phyloP scores from a whole-genome alignment of 2,797 vertebrate genomes.

The Onychomys arenicola region DNA sequence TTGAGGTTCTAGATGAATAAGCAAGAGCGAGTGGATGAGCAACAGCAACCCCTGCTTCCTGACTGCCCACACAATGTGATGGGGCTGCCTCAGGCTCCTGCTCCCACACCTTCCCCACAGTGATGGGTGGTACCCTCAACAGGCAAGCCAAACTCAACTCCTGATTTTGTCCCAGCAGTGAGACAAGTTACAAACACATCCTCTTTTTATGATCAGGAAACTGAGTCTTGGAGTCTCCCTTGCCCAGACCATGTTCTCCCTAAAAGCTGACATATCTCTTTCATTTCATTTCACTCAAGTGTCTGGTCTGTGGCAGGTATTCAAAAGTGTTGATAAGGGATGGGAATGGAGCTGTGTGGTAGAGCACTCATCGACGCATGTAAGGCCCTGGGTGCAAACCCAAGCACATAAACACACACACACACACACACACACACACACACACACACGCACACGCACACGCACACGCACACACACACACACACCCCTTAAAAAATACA shows the following conservation, averaged over 20 bases:
- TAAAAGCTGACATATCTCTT: neutral
- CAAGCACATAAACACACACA: neutral
- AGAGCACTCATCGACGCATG: neutral
- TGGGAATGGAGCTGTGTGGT: neutral
- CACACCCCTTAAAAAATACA: too few relatives aligned
- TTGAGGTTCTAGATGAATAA: too few relatives aligned
- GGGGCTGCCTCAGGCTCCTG: neutral
- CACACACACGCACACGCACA: too few relatives aligned
- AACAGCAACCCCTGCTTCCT: neutral
- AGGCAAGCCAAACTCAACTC: neutral
- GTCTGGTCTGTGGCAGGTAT: neutral
- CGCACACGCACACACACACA: too few relatives aligned
- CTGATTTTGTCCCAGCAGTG: neutral
- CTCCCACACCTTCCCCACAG: too few relatives aligned
- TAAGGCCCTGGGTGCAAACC: neutral
- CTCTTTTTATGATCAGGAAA: neutral
- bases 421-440: too few relatives aligned
- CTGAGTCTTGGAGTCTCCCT: neutral
- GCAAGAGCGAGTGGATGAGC: neutral
- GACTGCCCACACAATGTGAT: neutral
- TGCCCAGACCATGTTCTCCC: too few relatives aligned
- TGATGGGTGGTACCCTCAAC: neutral
- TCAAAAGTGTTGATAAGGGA: neutral
- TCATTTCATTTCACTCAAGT: neutral
- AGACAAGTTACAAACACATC: neutral